Evolutionary conservation across 1,140 invertebrate genomes (phyloP), one percentile per base, ranked within the genome.

Genomic region (Drosophila punjabiensis): DNA sequence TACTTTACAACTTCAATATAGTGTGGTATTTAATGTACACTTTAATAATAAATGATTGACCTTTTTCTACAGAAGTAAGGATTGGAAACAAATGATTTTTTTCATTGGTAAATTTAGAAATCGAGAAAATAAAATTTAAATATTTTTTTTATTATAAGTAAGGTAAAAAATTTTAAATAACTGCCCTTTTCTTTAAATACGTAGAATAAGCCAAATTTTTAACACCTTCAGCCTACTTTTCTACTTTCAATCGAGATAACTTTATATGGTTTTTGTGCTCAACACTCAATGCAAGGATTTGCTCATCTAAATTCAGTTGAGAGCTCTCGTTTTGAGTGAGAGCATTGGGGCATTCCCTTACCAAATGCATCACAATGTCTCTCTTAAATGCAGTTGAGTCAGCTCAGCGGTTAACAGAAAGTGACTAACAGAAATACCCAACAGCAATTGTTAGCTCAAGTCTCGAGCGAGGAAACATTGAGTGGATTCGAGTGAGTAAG

Each of bases 301-400:
- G 18, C 53, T 41, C 16, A n/a, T 1, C 16, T 4, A 5, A 28
- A 60, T 11, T 30, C 11, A 61, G 16, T 20, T 13, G 58, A 66
- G 58, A 18, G 13, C 30, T 35, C 20, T 14, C 1, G 3, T 63
- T 28, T 28, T 45, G 37, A 63, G 55, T 63, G 39, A 14, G 13
- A 14, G 6, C 13, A 28, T 18, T 28, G 5, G 4, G 5, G 4
- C 3, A 13, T 14, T 56, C 69, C 53, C 47, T 70, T 37, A 47
- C 20, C 37, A 65, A 43, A 4, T 32, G 14, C 48, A 41, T 9
- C 18, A 5, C 3, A 30, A n/a, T 9, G 4, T 8, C 35, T 70
- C 79, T 63, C 79, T 81, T 81, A 81, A 67, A 30, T 67, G 62
- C 65, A 71, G 11, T 41, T 61, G 24, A 48, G 41, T 73, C 30